These are phyloP conservation scores for Stegodyphus mimosarum DNA, from an alignment of 1,140 invertebrate genomes.

Conservation along the genomic window DNA sequence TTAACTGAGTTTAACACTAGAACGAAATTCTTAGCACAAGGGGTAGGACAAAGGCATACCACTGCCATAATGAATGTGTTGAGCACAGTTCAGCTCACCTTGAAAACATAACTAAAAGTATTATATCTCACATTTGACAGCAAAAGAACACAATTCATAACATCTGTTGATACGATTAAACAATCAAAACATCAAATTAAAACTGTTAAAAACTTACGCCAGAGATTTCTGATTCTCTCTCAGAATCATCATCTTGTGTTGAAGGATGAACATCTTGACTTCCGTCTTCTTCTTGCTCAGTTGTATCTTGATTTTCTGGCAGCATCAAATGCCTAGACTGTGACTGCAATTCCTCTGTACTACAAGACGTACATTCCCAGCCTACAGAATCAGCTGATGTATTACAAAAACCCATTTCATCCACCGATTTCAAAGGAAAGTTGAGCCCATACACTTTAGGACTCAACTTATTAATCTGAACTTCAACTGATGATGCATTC, in stretches of 20 bases:
- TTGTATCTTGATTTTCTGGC: constrained; percentile 44
- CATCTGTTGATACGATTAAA: too few species aligned
- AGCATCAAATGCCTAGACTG: constrained; percentile 42
- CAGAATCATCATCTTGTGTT: constrained; percentile 64
- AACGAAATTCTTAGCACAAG: too few species aligned
- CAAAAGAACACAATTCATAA: too few species aligned
- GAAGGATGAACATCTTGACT: constrained; percentile 65
- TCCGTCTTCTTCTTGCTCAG: constrained; percentile 62
- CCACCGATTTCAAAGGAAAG: constrained; percentile 41
- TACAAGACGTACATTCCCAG: constrained; percentile 57
- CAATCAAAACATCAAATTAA: too few species aligned
- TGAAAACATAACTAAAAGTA: too few species aligned
- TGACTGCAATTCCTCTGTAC: constrained; percentile 50
- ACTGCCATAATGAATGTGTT: too few species aligned
- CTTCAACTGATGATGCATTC: background rate
- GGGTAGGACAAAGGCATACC: too few species aligned
- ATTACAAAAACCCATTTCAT: constrained; percentile 47
- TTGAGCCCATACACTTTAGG: constrained; percentile 62
- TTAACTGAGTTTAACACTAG: too few species aligned
- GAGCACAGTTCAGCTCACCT: too few species aligned
- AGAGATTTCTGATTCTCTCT: constrained; percentile 57
- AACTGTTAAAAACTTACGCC: constrained; percentile 32
- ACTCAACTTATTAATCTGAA: constrained; percentile 54
- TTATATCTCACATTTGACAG: too few species aligned
- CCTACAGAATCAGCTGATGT: constrained; percentile 43